Evolutionary conservation across 2,797 vertebrate genomes (phyloP), one percentile per base, ranked within the genome.

Genomic region (Squalus acanthias): DNA sequence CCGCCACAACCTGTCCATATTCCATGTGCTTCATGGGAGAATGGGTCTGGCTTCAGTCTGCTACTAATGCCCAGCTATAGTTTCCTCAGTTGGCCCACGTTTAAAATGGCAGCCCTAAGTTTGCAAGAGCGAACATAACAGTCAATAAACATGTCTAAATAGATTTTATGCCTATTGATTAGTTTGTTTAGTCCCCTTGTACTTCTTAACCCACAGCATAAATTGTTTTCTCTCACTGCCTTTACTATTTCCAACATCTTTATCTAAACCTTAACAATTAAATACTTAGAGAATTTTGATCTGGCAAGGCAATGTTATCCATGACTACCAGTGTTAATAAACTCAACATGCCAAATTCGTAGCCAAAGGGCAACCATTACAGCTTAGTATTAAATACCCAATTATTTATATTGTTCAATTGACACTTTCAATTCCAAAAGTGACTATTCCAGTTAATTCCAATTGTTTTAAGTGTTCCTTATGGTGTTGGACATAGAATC

Each of bases 391-490:
- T 85, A 85, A 85, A 85, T 85, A 46, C 46, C 82, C 82, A 85
- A 85, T 85, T 85, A 85, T 85, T 85, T 50, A 50, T 33, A 50
- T 85, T 50, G 82, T 46, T 85, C 82, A 85, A 39, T 85, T 6
- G 7, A 85, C 46, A 24, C 82, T 85, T 85, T 8, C 6, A 85
- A 85, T 85, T 85, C 46, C 46, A 85, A 85, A 46, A 85, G 39
- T 85, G 46, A 85, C 39, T 85, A 50, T 85, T 85, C 82, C 46
- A 50, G 82, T 85, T 85, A 85, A 85, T 85, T 85, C 82, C 82
- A 85, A 24, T 85, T 50, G 50, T 24, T 20, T 85, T 85, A 50
- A 24, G 46, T 50, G 39, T 85, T 39, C 82, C 46, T 85, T 50
- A 50, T 85, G 39, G 46, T 85, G 6, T 50, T 85, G 50, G 82